Base-by-base conservation (phyloP, 2,888 invertebrate genomes). In the Hydraecia micacea region DNA sequence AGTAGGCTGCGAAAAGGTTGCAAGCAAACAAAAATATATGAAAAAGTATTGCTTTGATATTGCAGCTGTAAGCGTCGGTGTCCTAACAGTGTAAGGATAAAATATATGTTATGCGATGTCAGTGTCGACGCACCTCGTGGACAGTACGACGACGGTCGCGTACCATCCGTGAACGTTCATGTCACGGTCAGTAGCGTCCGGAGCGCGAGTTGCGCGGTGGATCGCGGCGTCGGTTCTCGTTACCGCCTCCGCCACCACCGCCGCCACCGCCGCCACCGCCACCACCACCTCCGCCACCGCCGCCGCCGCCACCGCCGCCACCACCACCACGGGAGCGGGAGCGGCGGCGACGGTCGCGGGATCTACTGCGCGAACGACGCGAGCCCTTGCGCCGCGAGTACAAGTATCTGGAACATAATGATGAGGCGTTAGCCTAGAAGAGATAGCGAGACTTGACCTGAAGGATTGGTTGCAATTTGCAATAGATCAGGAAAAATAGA, bases 341-440 rank as follows among this genome's bases (percentile, higher is more conserved):
- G 84, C 97, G 96, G 49, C 98, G 97, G 83, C 97, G 96, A 60
- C 97, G 95, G 69, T 96, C 96, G 78, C 96, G 96, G 11, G 96
- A 95, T 32, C 93, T 90, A 71, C 92, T 91, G 89, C 97, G 94
- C 39, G 95, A 94, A 78, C 95, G 90, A 92, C 93, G 93, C 92
- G 94, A 93, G 58, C 97, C 97, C 94, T 95, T 94, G 95, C 98
- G 97, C 25, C 98, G 97, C 70, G 98, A 98, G 95, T 98, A 98
- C 90, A 98, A 93, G 94, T 98, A 98, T 92, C 98, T 97, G 92
- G 4, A 94, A 84, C 25, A 58, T 28, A 52, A 25, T 60, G 18
- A 42, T 46, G 2, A 49, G 39, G 42, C 15, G 39, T 78, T 28
- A 77, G 62, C 15, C 32, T 52, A 42, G 25, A 72, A 36, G 4